Percentiles rank a stretch among this genome's conserved stretches.
Evolutionary conservation across 2,888 invertebrate genomes (phyloP).

Genomic region (Conchocele bisecta): DNA sequence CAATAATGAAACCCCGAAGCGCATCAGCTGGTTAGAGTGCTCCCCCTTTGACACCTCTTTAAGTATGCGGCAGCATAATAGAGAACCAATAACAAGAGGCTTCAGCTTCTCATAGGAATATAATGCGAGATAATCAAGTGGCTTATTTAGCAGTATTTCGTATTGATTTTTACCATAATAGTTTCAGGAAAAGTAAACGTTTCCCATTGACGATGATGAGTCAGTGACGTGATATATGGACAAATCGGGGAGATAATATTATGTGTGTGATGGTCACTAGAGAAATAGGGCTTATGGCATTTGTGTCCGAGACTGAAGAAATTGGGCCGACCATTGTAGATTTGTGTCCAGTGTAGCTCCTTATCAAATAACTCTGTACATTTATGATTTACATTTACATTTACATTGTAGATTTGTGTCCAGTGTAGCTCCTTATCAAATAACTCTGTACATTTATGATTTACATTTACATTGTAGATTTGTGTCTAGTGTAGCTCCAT

Average conservation of each 20-base stretch:
- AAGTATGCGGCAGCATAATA: slow-evolving; percentile 52
- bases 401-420: too few species aligned
- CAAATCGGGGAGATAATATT: not conserved
- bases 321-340: not conserved
- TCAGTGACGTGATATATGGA: not conserved
- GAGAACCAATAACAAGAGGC: slow-evolving; percentile 52
- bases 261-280: not conserved
- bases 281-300: not conserved
- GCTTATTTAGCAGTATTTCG: slow-evolving; percentile 58
- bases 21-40: slow-evolving; percentile 38
- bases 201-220: not conserved
- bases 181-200: not conserved
- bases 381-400: too few species aligned
- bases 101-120: slow-evolving; percentile 47
- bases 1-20: slow-evolving; percentile 55
- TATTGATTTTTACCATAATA: slow-evolving; percentile 49
- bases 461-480: too few species aligned
- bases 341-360: not conserved
- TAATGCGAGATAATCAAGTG: slow-evolving; percentile 57
- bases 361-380: too few species aligned
- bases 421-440: too few species aligned
- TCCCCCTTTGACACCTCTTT: slow-evolving; percentile 62
- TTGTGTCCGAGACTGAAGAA: not conserved
- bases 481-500: too few species aligned
- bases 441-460: too few species aligned